phyloP scores from a whole-genome alignment of 2,113 vertebrate genomes.

The Triplophysa rosa region DNA sequence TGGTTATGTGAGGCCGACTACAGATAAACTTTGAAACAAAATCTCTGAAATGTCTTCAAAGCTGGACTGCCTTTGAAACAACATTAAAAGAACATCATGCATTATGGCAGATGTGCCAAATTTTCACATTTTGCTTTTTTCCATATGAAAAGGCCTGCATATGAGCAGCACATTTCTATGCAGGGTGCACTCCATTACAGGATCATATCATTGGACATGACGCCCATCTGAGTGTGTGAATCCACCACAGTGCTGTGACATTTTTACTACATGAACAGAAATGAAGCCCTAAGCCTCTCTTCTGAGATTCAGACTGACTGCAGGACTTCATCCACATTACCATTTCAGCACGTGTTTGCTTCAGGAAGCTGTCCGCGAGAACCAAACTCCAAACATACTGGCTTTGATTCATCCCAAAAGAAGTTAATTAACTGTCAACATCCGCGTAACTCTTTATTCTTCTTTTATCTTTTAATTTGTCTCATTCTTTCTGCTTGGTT shows the following conservation, averaged over 20 bases:
- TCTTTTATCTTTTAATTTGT: conserved; percentile 33
- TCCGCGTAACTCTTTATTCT: conserved; percentile 52
- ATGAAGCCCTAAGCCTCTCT: conserved; percentile 1
- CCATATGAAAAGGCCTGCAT: conserved; percentile 9
- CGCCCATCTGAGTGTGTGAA: conserved; percentile 40
- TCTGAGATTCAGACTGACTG: conserved; percentile 4
- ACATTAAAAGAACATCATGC: conserved; percentile 24
- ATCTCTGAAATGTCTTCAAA: conserved; percentile 14
- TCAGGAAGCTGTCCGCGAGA: conserved; percentile 36
- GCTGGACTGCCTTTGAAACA: conserved; percentile 9
- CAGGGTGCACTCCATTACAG: conserved; percentile 26
- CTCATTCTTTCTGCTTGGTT: conserved; percentile 37
- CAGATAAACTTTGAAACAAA: background rate
- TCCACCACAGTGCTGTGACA: conserved; percentile 13
- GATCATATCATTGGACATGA: conserved; percentile 46
- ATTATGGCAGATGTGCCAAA: conserved; percentile 34
- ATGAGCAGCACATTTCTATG: conserved; percentile 19
- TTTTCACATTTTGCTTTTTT: conserved; percentile 18
- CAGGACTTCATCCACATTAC: conserved; percentile 6
- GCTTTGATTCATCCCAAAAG: conserved; percentile 56
- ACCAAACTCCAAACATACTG: conserved; percentile 38
- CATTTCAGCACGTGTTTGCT: conserved; percentile 42
- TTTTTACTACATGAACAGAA: conserved; percentile 30
- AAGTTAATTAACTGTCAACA: conserved; percentile 73
- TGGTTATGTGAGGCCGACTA: background rate